Evolutionary conservation across 2,797 vertebrate genomes (phyloP).

Genomic region (Parauchenoglanis punctatus): DNA sequence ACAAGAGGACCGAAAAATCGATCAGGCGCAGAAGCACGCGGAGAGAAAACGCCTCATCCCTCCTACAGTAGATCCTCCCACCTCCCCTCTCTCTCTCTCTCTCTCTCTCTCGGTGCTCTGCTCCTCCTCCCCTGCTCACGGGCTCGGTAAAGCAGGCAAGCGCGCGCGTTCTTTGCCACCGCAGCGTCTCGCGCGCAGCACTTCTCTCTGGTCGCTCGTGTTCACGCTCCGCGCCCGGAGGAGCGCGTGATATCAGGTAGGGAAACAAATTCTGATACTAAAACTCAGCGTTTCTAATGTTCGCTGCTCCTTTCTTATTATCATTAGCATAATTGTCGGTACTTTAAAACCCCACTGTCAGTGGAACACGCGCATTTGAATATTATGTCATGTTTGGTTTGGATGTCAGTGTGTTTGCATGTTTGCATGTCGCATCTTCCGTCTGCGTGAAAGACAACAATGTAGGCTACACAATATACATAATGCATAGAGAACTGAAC

Average conservation of each 20-base stretch:
- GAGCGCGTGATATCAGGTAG: constrained; percentile 68
- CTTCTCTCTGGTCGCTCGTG: neutral
- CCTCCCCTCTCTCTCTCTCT: neutral
- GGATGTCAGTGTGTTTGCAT: neutral
- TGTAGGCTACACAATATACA: neutral
- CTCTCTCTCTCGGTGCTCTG: neutral
- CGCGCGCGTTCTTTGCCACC: constrained; percentile 7
- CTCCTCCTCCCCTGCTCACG: constrained; percentile 24
- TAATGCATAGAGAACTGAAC: neutral
- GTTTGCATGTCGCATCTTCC: neutral
- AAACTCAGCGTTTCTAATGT: no score
- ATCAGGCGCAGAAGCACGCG: constrained; percentile 1
- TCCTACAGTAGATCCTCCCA: constrained; percentile 16
- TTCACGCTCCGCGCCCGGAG: constrained; percentile 67
- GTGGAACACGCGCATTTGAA: neutral
- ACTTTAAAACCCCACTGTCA: neutral
- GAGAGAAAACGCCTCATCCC: neutral
- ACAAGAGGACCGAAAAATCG: neutral
- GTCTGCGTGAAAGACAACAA: neutral
- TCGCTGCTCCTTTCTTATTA: neutral
- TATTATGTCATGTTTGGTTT: constrained; percentile 6
- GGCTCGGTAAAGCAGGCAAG: neutral
- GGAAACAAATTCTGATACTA: constrained; percentile 51
- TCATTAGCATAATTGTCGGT: no score
- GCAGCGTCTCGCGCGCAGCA: constrained; percentile 20